phyloP scores from a whole-genome alignment of 1,140 invertebrate species.

The Vollenhovia emeryi region DNA sequence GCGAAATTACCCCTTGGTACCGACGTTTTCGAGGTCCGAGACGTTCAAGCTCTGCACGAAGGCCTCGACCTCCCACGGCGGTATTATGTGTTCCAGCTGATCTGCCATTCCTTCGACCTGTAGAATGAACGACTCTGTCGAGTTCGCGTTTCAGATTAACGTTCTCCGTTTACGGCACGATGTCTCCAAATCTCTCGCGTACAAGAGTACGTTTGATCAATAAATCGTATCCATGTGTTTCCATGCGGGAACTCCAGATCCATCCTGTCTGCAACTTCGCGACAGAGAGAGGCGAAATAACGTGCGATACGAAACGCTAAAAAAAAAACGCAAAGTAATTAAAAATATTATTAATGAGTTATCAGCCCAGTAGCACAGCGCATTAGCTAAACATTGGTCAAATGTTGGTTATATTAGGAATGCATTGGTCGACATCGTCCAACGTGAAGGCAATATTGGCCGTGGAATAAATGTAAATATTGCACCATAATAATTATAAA shows the following conservation, averaged over 20 bases:
- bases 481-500: too few relatives aligned
- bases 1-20: conserved; percentile 82
- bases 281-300: too few relatives aligned
- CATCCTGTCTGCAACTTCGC: not conserved
- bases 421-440: too few relatives aligned
- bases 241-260: not conserved
- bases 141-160: not conserved
- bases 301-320: too few relatives aligned
- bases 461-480: too few relatives aligned
- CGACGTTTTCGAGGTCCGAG: conserved; percentile 83
- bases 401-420: too few relatives aligned
- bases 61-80: conserved; percentile 84
- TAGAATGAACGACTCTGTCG: not conserved
- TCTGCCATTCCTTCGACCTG: conserved; percentile 75
- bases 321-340: too few relatives aligned
- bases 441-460: too few relatives aligned
- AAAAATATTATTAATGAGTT: too few relatives aligned
- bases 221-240: not conserved
- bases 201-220: conserved; percentile 10
- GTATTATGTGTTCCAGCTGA: conserved; percentile 82
- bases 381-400: too few relatives aligned
- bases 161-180: not conserved
- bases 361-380: too few relatives aligned
- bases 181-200: not conserved
- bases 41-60: conserved; percentile 84